Conservation (phyloP, 2,888 invertebrate genomes). For the Papilio gigon region DNA sequence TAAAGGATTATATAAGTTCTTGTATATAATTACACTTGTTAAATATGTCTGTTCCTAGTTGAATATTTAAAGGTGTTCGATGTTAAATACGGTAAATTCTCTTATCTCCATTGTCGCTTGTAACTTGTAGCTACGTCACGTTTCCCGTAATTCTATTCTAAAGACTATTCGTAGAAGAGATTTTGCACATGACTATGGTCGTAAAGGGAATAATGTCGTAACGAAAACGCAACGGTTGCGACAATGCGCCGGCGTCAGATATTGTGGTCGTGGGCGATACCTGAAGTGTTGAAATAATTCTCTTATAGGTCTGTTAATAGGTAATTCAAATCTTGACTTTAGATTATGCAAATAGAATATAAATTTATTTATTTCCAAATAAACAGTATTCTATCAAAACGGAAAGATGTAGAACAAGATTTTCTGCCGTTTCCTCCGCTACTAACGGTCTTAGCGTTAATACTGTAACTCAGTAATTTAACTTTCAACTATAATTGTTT, state of each 20-base stretch:
- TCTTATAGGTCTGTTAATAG: neutral
- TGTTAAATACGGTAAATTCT: neutral
- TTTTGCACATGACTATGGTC: slow-evolving; percentile 41
- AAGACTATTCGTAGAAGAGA: slow-evolving; percentile 36
- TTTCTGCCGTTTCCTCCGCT: no score
- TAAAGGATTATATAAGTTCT: no score
- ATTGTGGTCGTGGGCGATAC: slow-evolving; percentile 30
- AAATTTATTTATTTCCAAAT: no score
- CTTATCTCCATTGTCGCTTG: neutral
- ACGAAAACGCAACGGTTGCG: slow-evolving; percentile 29
- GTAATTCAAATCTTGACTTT: neutral
- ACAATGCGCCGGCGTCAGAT: slow-evolving; percentile 20
- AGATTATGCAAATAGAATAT: no score
- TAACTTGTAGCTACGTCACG: neutral
- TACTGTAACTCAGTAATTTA: no score
- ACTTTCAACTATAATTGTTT: neutral
- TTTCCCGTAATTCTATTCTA: slow-evolving; percentile 35
- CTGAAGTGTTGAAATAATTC: slow-evolving; percentile 17
- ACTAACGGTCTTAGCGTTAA: no score
- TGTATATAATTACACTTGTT: no score
- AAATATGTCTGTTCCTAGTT: no score
- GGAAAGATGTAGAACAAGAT: no score
- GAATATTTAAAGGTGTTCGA: neutral
- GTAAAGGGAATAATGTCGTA: slow-evolving; percentile 41
- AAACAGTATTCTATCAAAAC: no score